These are phyloP conservation scores for Manis crassicaudata DNA, from an alignment of 2,797 vertebrate species.

Conservation along the genomic window DNA sequence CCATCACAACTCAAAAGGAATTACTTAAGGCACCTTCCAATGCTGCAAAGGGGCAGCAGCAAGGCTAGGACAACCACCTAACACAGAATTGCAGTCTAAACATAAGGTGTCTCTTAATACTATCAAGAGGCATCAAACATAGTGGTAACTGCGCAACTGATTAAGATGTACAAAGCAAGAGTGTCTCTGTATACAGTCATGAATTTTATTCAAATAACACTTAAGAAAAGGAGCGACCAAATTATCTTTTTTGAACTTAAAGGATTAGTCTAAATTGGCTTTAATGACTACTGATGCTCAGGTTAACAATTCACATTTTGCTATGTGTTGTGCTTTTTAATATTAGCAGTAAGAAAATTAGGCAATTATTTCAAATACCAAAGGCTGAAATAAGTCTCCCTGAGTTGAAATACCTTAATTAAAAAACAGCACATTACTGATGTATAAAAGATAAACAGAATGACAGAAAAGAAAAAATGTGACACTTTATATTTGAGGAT, in stretches of 20 bases:
- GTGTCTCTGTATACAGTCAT: not conserved
- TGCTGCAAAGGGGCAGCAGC: constrained; percentile 28
- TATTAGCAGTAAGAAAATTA: constrained; percentile 42
- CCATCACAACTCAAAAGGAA: constrained; percentile 45
- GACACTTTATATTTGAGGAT: constrained; percentile 40
- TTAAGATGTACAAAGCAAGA: not conserved
- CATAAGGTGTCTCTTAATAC: not conserved
- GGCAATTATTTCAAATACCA: constrained; percentile 10
- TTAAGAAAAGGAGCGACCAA: constrained; percentile 43
- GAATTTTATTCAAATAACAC: constrained; percentile 38
- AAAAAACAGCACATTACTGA: constrained; percentile 24
- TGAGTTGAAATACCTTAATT: constrained; percentile 42
- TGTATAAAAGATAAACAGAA: constrained; percentile 40
- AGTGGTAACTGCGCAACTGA: not conserved
- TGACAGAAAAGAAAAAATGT: not conserved
- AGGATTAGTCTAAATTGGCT: constrained; percentile 28
- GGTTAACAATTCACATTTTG: constrained; percentile 51
- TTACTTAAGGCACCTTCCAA: constrained; percentile 30
- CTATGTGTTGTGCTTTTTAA: constrained; percentile 7
- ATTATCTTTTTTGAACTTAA: constrained; percentile 49
- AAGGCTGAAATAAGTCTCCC: constrained; percentile 53
- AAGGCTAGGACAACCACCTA: constrained; percentile 22
- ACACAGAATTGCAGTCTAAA: not conserved
- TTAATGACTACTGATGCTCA: constrained; percentile 2
- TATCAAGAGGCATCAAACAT: not conserved